Evolutionary conservation across 2,113 vertebrate species (phyloP).

Genomic region (Daphoenositta chrysoptera): DNA sequence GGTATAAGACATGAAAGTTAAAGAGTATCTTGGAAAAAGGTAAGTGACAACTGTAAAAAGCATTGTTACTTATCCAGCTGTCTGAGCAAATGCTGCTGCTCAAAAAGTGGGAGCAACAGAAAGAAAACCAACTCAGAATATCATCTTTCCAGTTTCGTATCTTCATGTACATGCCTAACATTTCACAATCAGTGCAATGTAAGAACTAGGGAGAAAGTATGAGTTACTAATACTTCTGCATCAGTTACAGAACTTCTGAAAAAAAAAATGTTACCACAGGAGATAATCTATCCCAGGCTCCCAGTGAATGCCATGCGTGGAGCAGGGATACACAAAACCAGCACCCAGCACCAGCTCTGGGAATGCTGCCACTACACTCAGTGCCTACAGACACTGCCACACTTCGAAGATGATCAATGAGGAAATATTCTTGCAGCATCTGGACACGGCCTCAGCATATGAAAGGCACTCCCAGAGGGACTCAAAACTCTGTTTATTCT

Average conservation of each 20-base stretch:
- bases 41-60: background rate
- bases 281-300: background rate
- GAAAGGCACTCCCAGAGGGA: background rate
- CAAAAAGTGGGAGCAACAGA: background rate
- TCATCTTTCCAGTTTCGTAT: background rate
- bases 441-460: background rate
- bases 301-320: background rate
- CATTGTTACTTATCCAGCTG: background rate
- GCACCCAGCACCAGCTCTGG: background rate
- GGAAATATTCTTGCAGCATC: conserved; percentile 1
- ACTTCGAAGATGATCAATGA: background rate
- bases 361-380: background rate
- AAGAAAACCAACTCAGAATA: background rate
- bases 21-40: background rate
- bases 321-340: background rate
- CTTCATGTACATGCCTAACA: background rate
- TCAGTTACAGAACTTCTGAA: background rate
- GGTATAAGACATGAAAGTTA: background rate
- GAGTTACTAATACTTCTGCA: background rate
- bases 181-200: background rate
- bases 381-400: background rate
- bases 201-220: background rate
- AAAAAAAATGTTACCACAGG: no score
- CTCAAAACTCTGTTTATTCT: background rate
- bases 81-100: background rate